phyloP scores from a whole-genome alignment of 2,888 invertebrate species.

The Oscheius myriophilus region DNA sequence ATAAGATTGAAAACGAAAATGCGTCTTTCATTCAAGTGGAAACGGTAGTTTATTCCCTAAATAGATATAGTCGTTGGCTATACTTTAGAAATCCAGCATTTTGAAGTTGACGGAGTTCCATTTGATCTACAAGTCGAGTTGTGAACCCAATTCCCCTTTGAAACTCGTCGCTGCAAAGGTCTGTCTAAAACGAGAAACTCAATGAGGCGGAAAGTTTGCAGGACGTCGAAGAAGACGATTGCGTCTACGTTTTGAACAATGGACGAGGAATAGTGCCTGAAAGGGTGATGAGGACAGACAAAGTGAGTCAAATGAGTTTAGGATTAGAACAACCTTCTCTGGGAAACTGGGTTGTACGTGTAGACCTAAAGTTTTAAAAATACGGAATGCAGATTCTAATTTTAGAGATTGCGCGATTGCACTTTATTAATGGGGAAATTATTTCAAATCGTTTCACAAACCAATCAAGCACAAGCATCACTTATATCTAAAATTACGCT shows the following conservation, averaged over 20 bases:
- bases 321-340: too few relatives aligned
- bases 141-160: constrained; percentile 40
- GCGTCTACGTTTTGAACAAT: constrained; percentile 49
- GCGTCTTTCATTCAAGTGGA: constrained; percentile 59
- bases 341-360: too few relatives aligned
- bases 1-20: constrained; percentile 53
- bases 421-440: too few relatives aligned
- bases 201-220: constrained; percentile 8
- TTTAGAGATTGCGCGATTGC: too few relatives aligned
- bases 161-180: constrained; percentile 49
- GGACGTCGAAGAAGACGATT: constrained; percentile 53
- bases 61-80: not conserved
- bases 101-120: constrained; percentile 64
- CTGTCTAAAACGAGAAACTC: not conserved
- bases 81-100: constrained; percentile 28
- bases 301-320: constrained; percentile 1
- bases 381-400: too few relatives aligned
- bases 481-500: too few relatives aligned
- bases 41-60: constrained; percentile 35
- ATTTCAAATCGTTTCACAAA: too few relatives aligned
- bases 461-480: too few relatives aligned
- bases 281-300: not conserved
- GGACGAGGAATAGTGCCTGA: not conserved
- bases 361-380: too few relatives aligned
- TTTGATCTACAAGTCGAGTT: constrained; percentile 61